Base-by-base conservation (phyloP, 2,113 vertebrate genomes). In the Coregonus clupeaformis region DNA sequence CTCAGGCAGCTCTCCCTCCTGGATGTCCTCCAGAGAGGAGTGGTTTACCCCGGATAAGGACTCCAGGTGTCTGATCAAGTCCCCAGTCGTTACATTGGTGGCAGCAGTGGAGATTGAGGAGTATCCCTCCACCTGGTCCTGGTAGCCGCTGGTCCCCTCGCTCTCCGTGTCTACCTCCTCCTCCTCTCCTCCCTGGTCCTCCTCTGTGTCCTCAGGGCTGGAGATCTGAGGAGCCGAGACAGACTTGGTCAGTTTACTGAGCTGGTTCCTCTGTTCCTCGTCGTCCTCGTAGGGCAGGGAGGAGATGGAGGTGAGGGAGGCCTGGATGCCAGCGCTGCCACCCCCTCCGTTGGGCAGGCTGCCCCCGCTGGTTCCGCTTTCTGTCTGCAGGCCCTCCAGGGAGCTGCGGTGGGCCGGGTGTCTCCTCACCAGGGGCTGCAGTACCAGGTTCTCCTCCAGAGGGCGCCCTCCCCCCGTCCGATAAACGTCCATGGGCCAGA, bases 281-380 rank as follows among this genome's bases (percentile, higher is more conserved):
- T 98, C 97, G 9, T 98, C 98, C 85, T 99, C 98, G 3, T 97
- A 99, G 0, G 98, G 98, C 87, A 99, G 73, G 2, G 97, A 99
- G 86, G 94, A 98, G 25, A 99, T 99, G 5, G 98, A 99, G 1
- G 95, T 97, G 45, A 99, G 93, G 0, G 98, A 99, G 0, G 98
- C 96, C 84, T 98, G 97, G 42, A 95, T 96, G 0, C 95, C 90
- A 18, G 76, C 88, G 14, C 57, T 52, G 3, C 49, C 49, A 18
- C 49, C 49, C 29, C 45, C 72, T n/a, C 65, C 94, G 0, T 96
- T 98, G 0, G 97, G 97, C 68, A 98, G 80, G 62, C 96, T 98
- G 0, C 94, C 91, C 3, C 96, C 96, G 88, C 97, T 98, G 0
- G 94, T 91, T 3, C 96, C 96, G 88, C 97, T 98, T 77, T 98